These are phyloP conservation scores for Pseudoips prasinana DNA, from an alignment of 2,888 invertebrate species.

Conservation along the genomic window DNA sequence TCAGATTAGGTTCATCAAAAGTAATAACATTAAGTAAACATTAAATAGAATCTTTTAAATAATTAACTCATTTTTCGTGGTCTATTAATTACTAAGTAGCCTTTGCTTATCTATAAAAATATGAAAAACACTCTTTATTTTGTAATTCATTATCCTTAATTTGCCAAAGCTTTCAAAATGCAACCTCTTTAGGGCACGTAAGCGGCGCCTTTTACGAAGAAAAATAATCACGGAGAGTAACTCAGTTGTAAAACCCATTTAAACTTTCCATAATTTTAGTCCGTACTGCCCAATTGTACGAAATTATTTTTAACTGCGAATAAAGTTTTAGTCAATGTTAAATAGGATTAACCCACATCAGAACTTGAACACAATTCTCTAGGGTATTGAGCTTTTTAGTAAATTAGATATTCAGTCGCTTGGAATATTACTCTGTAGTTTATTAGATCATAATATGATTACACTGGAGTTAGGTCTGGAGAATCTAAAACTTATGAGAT, in stretches of 20 bases:
- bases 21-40: no score
- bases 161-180: slow-evolving; percentile 6
- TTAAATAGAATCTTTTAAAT: no score
- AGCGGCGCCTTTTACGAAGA: slow-evolving; percentile 19
- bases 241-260: slow-evolving; percentile 50
- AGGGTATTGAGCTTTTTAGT: slow-evolving; percentile 2
- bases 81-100: no score
- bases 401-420: neutral
- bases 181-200: slow-evolving; percentile 4
- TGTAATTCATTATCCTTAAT: slow-evolving; percentile 13
- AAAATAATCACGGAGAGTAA: slow-evolving; percentile 44
- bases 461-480: neutral
- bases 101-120: no score
- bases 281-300: slow-evolving; percentile 30
- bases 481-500: no score
- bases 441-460: slow-evolving; percentile 6
- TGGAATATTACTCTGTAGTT: slow-evolving; percentile 1
- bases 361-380: slow-evolving; percentile 6
- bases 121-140: slow-evolving; percentile 1
- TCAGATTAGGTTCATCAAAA: no score
- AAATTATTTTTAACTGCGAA: slow-evolving; percentile 38
- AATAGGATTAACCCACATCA: slow-evolving; percentile 11
- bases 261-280: slow-evolving; percentile 48
- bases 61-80: no score
- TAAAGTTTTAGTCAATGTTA: slow-evolving; percentile 21